phyloP scores from a whole-genome alignment of 2,797 vertebrate species.

The Pitangus sulphuratus region DNA sequence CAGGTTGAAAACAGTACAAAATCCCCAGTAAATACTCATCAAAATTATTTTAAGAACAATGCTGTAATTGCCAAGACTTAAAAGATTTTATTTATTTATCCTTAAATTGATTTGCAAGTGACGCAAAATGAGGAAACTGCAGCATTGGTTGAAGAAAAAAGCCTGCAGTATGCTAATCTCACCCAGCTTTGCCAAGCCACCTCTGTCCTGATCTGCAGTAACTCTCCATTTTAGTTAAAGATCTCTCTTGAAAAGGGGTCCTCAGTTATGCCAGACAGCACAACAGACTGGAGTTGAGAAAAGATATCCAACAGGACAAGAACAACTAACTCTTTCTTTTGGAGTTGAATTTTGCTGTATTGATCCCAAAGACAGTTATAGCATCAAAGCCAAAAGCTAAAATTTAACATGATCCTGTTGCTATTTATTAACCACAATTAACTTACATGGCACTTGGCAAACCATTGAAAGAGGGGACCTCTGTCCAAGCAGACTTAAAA shows the following conservation, averaged over 20 bases:
- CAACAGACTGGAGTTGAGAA: not conserved
- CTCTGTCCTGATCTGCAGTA: not conserved
- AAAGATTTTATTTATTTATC: not conserved
- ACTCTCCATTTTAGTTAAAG: not conserved
- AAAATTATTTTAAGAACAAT: not conserved
- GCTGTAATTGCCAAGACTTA: not conserved
- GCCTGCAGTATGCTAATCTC: not conserved
- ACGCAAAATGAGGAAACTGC: not conserved
- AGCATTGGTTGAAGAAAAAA: not conserved
- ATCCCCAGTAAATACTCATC: not conserved
- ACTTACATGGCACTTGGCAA: not conserved
- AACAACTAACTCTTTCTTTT: not conserved
- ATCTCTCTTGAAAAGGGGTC: not conserved
- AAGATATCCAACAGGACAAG: not conserved
- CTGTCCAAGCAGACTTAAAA: not conserved
- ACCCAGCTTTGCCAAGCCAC: not conserved
- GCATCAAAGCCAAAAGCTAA: not conserved
- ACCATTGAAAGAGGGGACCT: not conserved
- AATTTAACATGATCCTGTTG: not conserved
- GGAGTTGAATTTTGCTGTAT: not conserved
- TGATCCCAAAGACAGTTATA: not conserved
- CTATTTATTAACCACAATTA: not conserved
- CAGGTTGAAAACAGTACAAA: not conserved
- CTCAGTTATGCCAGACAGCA: not conserved
- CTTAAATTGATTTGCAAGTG: not conserved